Percentiles rank a stretch among this genome's conserved stretches.
Conservation (phyloP, 2,113 vertebrate genomes). For the Hypanus sabinus region DNA sequence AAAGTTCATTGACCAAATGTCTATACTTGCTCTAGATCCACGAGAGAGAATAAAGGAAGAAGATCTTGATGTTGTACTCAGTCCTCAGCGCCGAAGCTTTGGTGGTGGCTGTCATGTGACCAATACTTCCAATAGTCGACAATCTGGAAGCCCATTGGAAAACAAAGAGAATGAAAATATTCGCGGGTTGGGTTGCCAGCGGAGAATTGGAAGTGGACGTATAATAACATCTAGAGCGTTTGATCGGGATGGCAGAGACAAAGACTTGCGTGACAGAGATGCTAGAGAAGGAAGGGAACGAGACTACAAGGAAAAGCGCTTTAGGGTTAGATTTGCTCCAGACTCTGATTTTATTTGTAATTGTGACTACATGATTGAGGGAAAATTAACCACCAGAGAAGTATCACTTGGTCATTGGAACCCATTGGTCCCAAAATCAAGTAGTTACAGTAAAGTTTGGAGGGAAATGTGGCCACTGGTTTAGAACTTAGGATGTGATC, state of each 20-base stretch:
- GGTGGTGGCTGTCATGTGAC: slow-evolving; percentile 87
- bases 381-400: too few species aligned
- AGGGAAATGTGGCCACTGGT: neutral
- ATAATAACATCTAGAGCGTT: slow-evolving; percentile 81
- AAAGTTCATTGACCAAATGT: neutral
- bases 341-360: neutral
- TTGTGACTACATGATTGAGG: neutral
- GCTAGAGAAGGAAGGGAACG: slow-evolving; percentile 67
- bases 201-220: slow-evolving; percentile 87
- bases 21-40: slow-evolving; percentile 65
- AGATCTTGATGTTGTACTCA: slow-evolving; percentile 88
- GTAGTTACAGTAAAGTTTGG: neutral
- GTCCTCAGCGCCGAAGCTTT: slow-evolving; percentile 92
- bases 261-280: slow-evolving; percentile 60
- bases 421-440: too few species aligned
- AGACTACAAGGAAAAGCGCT: slow-evolving; percentile 91
- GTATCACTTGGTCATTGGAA: too few species aligned
- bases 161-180: slow-evolving; percentile 83
- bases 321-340: slow-evolving; percentile 68
- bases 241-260: slow-evolving; percentile 82
- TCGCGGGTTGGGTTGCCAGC: slow-evolving; percentile 67
- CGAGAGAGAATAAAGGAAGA: slow-evolving; percentile 91
- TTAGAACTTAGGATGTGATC: neutral
- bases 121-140: slow-evolving; percentile 60
- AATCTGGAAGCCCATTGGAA: slow-evolving; percentile 78